Evolutionary conservation across 2,888 invertebrate species (phyloP).

Genomic region (Galerucella nymphaeae): DNA sequence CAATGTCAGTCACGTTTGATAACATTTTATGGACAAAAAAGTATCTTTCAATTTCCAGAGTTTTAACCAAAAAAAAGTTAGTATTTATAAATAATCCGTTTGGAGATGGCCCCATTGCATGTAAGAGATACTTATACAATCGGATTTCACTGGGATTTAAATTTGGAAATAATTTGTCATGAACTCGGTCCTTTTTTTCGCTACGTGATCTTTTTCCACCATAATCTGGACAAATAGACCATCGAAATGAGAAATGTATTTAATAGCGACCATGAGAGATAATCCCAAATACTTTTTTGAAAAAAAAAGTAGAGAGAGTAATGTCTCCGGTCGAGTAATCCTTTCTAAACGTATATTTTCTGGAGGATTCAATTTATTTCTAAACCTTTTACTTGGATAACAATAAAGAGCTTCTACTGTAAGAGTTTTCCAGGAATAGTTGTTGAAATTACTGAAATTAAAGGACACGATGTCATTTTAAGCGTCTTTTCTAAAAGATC

Average conservation of each 20-base stretch:
- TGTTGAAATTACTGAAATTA: conserved; percentile 14
- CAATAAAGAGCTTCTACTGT: conserved; percentile 30
- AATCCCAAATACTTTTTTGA: conserved; percentile 34
- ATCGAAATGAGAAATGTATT: conserved; percentile 33
- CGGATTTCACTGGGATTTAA: too few species aligned
- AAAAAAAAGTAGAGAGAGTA: conserved; percentile 32
- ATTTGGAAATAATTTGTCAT: background rate
- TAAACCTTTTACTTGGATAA: conserved; percentile 31
- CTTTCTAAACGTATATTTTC: conserved; percentile 37
- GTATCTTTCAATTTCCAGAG: too few species aligned
- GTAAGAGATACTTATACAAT: too few species aligned
- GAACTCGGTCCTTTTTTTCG: background rate
- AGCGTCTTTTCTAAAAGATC: background rate
- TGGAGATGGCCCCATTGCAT: too few species aligned
- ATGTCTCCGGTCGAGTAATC: conserved; percentile 41
- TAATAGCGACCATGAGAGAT: conserved; percentile 34
- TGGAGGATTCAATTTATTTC: conserved; percentile 39
- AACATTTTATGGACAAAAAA: background rate
- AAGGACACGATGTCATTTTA: conserved; percentile 9
- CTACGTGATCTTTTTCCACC: background rate
- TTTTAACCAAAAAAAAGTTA: too few species aligned
- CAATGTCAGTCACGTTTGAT: background rate
- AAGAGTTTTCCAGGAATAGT: conserved; percentile 1
- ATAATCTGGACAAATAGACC: conserved; percentile 4
- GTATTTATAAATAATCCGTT: too few species aligned